Evolutionary conservation across 64 coral and sea anemone species (phyloP), one percentile per base, ranked within the genome.

Genomic region (Montipora capricornis): DNA sequence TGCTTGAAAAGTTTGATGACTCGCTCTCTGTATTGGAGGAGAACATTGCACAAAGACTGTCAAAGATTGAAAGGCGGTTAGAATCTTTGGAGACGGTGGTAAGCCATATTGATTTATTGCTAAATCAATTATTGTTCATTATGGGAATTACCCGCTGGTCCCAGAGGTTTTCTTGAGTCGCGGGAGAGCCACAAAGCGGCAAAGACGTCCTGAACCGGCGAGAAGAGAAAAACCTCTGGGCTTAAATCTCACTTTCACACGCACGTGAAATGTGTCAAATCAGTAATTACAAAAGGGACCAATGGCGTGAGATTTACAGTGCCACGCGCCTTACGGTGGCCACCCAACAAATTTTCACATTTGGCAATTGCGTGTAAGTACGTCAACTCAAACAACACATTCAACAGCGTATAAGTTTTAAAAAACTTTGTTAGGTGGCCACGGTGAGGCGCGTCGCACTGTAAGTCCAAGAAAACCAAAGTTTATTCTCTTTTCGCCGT

Each of bases 1-100:
- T 71, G 68, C 68, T 71, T 75, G 73, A 75, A 45, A 75, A 75
- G 20, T 75, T 75, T 75, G 73, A 75, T 26, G 73, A 75, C 73
- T 44, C 73, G 73, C 73, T 75, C 73, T 44, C 22, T 11, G 73
- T 10, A 44, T 44, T 75, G 73, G 73, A 75, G 73, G 73, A 44
- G 29, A 75, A 45, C 73, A 75, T 44, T 4, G 73, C 73, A 13
- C 20, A 45, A 29, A 75, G 73, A 75, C 20, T 75, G 73, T 75
- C 73, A 11, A 75, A 24, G 26, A 75, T 75, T 75, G 73, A 75
- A 24, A 37, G 29, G 73, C 26, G 9, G 11, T 24, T 75, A 44
- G 73, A 45, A 44, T 75, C 73, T 29, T 75, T 75, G 20, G 73
- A 75, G 73, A 75, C 8, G 20, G 73, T 75, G 73, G 22, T 75